These are phyloP conservation scores for Ranitomeya imitator DNA, from an alignment of 2,113 vertebrate species.

Conservation along the genomic window DNA sequence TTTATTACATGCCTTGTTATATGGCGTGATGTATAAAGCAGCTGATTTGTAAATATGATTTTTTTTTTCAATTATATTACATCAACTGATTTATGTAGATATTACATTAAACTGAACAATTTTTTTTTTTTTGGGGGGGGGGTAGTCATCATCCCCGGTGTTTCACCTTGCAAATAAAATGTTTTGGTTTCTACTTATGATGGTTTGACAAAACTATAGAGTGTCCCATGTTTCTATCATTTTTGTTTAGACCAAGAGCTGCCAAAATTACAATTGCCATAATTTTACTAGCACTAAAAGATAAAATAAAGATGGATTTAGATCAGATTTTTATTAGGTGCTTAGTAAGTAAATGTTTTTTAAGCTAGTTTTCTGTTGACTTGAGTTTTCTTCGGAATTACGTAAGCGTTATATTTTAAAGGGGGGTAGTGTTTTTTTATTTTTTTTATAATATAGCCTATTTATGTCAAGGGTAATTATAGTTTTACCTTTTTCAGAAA, in stretches of 20 bases:
- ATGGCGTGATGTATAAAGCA: not conserved
- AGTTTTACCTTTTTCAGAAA: not conserved
- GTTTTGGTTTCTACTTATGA: not conserved
- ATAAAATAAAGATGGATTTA: too few relatives aligned
- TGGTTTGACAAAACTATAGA: not conserved
- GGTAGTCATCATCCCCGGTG: not conserved
- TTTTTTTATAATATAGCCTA: not conserved
- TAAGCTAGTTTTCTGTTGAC: not conserved
- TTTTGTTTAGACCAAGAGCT: not conserved
- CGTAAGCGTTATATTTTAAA: not conserved
- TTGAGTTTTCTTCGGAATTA: not conserved
- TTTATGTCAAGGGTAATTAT: not conserved
- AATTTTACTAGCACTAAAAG: too few relatives aligned
- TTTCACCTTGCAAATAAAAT: not conserved
- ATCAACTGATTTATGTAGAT: not conserved
- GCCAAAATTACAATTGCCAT: not conserved
- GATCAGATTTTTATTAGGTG: not conserved
- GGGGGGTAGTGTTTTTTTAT: not conserved
- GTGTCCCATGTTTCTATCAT: not conserved
- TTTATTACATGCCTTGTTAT: not conserved
- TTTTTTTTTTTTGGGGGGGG: not conserved
- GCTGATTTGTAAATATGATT: not conserved
- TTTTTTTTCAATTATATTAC: not conserved
- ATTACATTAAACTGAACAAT: not conserved
- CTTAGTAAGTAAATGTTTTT: not conserved